Base-by-base conservation (phyloP, 1,140 invertebrate genomes). In the Drosophila burlai region DNA sequence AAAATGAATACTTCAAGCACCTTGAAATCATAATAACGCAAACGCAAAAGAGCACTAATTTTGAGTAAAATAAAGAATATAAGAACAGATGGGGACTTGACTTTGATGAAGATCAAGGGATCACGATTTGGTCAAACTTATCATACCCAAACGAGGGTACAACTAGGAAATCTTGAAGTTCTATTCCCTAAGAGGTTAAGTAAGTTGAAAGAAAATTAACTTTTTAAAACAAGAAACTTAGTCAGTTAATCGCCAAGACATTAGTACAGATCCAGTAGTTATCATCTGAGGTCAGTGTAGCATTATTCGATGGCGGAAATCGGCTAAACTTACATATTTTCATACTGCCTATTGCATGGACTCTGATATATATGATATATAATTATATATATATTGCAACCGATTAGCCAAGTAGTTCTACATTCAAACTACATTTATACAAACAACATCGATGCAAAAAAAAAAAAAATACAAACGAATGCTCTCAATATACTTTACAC, bases 371-470 rank as follows among this genome's bases (percentile, higher is more conserved):
- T 21, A 36, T n/a, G 11, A 16, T 36, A 36, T 36, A 4, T 3
- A 26, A 11, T n/a, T 9, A 31, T 54, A 21, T 21, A 21, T 21
- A 54, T 55, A 24, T 38, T 15, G 54, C 61, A 58, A 63, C 50
- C 50, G n/a, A 58, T 63, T 36, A 58, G 16, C 26, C 18, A 50
- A 15, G 40, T 72, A 61, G 38, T 38, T 65, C 72, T 55, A 60
- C 58, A 77, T 50, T 72, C 61, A 78, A 84, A 86, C 43, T 81
- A 86, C 82, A 71, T 83, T 40, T 40, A 57, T 57, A 57, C 54
- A 57, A 57, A 85, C 82, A 85, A 85, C 79, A 85, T 86, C 47
- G 57, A 85, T 62, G 80, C 77, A 65, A 40, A 57, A 9, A 36
- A 29, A 29, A 50, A 50, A 52, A 34, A 36, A 36, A 15, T 64